Conservation (phyloP, 64 coral and sea anemone genomes). For the Pachyseris speciosa region DNA sequence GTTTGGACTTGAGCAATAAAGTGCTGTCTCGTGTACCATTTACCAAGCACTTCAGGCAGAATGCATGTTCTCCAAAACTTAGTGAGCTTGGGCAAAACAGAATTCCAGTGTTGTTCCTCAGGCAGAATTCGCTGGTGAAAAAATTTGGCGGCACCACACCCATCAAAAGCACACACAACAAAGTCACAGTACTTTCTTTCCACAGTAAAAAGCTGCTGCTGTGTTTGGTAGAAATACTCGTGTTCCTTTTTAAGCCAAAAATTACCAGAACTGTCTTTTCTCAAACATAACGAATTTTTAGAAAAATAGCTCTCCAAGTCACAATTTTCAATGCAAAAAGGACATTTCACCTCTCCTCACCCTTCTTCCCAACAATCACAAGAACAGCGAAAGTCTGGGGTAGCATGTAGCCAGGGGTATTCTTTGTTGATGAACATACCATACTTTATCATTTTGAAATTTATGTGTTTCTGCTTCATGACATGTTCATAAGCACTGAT, state of each 20-base stretch:
- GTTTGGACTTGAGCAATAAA: neutral
- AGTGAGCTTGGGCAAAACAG: slow-evolving; percentile 7
- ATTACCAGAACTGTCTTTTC: neutral
- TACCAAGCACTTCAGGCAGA: slow-evolving; percentile 1
- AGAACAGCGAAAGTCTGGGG: slow-evolving; percentile 37
- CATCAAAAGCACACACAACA: slow-evolving; percentile 33
- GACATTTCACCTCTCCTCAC: slow-evolving; percentile 50
- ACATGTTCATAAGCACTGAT: slow-evolving; percentile 40
- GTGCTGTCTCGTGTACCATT: slow-evolving; percentile 12
- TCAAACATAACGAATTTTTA: neutral
- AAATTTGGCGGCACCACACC: neutral
- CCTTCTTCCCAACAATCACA: slow-evolving; percentile 61
- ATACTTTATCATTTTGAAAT: slow-evolving; percentile 46
- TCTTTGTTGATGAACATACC: slow-evolving; percentile 26
- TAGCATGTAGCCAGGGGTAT: slow-evolving; percentile 61
- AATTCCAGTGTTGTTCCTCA: neutral
- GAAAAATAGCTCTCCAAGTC: slow-evolving; percentile 28
- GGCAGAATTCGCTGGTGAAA: slow-evolving; percentile 6
- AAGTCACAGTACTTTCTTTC: neutral
- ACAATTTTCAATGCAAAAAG: neutral
- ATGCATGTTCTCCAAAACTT: neutral
- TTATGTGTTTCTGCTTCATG: slow-evolving; percentile 44
- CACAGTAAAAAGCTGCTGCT: slow-evolving; percentile 17
- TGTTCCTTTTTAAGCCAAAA: slow-evolving; percentile 26
- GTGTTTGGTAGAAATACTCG: slow-evolving; percentile 18